phyloP scores from a whole-genome alignment of 1,140 invertebrate species.

The Dryas iulia region DNA sequence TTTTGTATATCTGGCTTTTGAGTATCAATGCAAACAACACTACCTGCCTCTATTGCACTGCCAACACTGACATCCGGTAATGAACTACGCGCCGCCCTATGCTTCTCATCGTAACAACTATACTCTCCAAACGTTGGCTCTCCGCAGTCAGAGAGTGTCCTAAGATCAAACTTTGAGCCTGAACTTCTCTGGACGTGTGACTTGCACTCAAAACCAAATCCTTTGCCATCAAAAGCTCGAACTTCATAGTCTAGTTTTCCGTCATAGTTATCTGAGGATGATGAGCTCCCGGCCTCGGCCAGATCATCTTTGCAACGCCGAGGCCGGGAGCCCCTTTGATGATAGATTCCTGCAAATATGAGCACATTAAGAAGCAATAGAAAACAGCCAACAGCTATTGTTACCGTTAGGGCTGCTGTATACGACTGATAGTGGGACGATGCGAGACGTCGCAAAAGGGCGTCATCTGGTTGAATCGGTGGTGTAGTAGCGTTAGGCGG shows the following conservation, averaged over 20 bases:
- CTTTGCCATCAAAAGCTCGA: constrained; percentile 81
- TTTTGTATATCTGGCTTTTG: constrained; percentile 80
- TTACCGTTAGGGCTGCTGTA: constrained; percentile 94
- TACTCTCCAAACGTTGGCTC: constrained; percentile 82
- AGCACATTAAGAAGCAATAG: constrained; percentile 94
- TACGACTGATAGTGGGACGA: constrained; percentile 92
- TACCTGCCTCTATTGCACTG: constrained; percentile 79
- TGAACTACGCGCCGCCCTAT: constrained; percentile 77
- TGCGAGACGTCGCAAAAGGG: constrained; percentile 86
- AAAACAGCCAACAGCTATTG: constrained; percentile 94
- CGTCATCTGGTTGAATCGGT: constrained; percentile 81
- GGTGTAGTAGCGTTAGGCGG: constrained; percentile 83
- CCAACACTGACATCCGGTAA: constrained; percentile 85
- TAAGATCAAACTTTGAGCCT: constrained; percentile 77
- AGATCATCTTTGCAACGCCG: constrained; percentile 88
- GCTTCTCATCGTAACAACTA: constrained; percentile 84
- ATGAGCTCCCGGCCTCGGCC: constrained; percentile 85
- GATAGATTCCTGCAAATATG: constrained; percentile 96
- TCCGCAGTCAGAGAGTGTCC: constrained; percentile 78
- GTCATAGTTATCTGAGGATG: constrained; percentile 81
- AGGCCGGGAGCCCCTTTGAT: constrained; percentile 86
- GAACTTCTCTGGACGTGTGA: constrained; percentile 65
- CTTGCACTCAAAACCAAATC: constrained; percentile 81
- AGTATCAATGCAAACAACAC: constrained; percentile 76
- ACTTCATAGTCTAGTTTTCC: constrained; percentile 83